Evolutionary conservation across 2,113 vertebrate species (phyloP), one percentile per base, ranked within the genome.

Genomic region (Paradisaea rubra): DNA sequence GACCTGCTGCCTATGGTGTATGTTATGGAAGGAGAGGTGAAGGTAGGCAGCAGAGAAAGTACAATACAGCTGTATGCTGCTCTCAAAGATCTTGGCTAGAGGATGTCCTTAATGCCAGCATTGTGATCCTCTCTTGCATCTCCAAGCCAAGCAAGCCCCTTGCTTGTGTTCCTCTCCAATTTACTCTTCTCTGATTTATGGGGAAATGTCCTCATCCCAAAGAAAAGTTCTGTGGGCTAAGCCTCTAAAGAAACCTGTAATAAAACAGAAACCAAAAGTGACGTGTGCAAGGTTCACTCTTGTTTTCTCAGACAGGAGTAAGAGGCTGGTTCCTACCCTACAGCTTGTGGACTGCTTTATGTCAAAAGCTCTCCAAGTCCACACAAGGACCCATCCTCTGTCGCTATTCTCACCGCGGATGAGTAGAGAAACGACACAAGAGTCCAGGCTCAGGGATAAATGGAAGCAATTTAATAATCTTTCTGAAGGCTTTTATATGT

Each of bases 61-160:
- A n/a, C 8, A 41, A 63, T 33, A 31, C 25, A 39, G 25, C 4
- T 1, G 0, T 14, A 33, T 0, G 1, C 33, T 13, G 4, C 6
- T 9, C 33, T 76, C 12, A 33, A 68, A 9, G 12, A 39, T 35
- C 20, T 21, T 31, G 35, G 45, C 41, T 60, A 15, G 15, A 66
- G 9, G 24, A 25, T 4, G 4, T 28, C 22, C 0, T 0, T 3
- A 53, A 63, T 18, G 16, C 5, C 31, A 78, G 14, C 4, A 0
- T 2, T 0, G 0, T 23, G 33, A 59, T 10, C 5, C 8, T 16
- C 25, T 69, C 10, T 5, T 4, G 17, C 14, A 33, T 8, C 6
- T 70, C 21, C 0, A 0, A 68, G 18, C 4, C 12, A 64, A 76
- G 66, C 13, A 21, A 13, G 1, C 4, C 0, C 0, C 30, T 59